Percentiles rank a stretch among this genome's conserved stretches.
These are phyloP conservation scores for Sorex araneus DNA, from an alignment of 2,113 vertebrate species.

Conservation along the genomic window DNA sequence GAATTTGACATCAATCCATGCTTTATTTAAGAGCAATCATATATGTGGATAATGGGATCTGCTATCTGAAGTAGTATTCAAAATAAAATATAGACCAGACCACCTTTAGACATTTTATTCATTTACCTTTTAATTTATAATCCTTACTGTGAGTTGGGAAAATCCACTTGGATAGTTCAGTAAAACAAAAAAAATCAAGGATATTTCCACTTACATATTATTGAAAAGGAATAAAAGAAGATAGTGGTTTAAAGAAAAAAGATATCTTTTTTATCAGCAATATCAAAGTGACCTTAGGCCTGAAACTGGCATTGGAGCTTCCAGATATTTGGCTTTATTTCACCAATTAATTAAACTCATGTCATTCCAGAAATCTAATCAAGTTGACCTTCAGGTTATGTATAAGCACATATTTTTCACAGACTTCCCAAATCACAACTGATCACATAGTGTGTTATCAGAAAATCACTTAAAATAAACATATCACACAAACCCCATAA, in stretches of 20 bases:
- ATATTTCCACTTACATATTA: constrained; percentile 47
- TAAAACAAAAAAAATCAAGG: background rate
- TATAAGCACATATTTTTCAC: constrained; percentile 31
- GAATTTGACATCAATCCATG: background rate
- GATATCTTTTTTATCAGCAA: too few species aligned
- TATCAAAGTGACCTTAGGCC: background rate
- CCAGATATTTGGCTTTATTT: constrained; percentile 47
- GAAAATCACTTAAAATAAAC: background rate
- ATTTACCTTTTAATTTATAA: background rate
- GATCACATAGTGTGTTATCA: constrained; percentile 48
- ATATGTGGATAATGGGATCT: background rate
- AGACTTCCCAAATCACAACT: background rate
- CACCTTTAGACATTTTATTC: background rate
- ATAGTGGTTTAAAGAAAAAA: constrained; percentile 24
- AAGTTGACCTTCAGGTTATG: constrained; percentile 26
- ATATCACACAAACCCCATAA: constrained; percentile 13
- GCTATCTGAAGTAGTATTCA: background rate
- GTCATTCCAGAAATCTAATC: constrained; percentile 61
- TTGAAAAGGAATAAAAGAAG: constrained; percentile 23
- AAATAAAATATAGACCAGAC: background rate
- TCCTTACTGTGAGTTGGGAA: background rate
- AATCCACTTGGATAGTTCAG: constrained; percentile 5
- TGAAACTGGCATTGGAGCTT: background rate
- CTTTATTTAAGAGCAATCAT: background rate
- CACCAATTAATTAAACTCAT: constrained; percentile 60